phyloP scores from a whole-genome alignment of 53 echinoderm and acorn worm species.

The Temnopleurus reevesii region DNA sequence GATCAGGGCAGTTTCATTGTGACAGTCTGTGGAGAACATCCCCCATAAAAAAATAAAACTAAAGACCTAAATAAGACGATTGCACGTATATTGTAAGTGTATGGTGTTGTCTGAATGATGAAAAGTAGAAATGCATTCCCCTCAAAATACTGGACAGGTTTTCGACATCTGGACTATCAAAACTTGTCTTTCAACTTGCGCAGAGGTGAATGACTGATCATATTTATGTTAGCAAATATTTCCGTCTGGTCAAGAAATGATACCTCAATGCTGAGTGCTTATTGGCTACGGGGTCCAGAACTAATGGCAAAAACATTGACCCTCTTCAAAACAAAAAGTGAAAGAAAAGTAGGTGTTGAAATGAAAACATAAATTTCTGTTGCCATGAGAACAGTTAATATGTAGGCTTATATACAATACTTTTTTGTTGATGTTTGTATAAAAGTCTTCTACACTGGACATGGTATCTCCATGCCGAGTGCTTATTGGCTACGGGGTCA shows the following conservation, averaged over 20 bases:
- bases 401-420: too few relatives aligned
- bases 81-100: too few relatives aligned
- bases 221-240: neutral
- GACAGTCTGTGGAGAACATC: too few relatives aligned
- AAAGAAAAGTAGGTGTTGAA: neutral
- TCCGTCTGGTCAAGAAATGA: neutral
- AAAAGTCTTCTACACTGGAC: neutral
- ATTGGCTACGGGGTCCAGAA: neutral
- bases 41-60: too few relatives aligned
- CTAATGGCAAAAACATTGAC: constrained; percentile 20
- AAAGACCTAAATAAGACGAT: too few relatives aligned
- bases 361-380: neutral
- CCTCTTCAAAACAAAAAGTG: neutral
- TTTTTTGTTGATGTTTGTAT: too few relatives aligned
- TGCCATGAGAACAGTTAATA: too few relatives aligned
- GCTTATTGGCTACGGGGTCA: neutral
- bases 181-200: neutral
- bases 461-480: neutral
- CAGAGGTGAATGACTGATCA: neutral
- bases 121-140: too few relatives aligned
- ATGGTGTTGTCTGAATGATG: too few relatives aligned
- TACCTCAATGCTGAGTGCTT: neutral
- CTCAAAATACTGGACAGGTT: too few relatives aligned
- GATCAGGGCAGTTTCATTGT: too few relatives aligned
- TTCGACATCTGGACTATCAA: too few relatives aligned